A percentile compares a stretch with the other conserved stretches of the same genome.
Evolutionary conservation across 2,113 vertebrate species (phyloP).

Genomic region (Taurulus bubalis): DNA sequence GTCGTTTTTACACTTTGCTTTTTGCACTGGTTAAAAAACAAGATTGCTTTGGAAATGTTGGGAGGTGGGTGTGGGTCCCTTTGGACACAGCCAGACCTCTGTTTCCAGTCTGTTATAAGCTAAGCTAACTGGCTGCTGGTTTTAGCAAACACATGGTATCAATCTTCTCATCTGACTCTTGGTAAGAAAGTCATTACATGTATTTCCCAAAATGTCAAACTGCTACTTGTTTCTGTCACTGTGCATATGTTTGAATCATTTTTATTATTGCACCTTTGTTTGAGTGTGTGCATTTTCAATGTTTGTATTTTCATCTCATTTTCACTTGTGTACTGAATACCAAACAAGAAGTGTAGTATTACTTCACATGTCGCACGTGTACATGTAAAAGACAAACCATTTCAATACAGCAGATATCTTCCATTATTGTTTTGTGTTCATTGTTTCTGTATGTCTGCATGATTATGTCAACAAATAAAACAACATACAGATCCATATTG

Average conservation of each 20-base stretch:
- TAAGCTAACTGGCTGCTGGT: neutral
- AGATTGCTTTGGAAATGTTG: neutral
- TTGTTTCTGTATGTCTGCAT: constrained; percentile 21
- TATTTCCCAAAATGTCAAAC: neutral
- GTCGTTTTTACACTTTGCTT: neutral
- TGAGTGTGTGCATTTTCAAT: neutral
- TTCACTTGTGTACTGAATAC: neutral
- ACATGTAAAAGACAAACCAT: neutral
- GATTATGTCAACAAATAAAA: constrained; percentile 28
- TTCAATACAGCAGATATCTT: neutral
- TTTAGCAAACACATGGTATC: neutral
- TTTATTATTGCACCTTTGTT: neutral
- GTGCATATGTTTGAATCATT: neutral
- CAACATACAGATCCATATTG: constrained; percentile 39
- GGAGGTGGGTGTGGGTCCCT: neutral
- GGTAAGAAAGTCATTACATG: neutral
- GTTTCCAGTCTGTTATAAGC: neutral
- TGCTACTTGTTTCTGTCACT: neutral
- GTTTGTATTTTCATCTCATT: neutral
- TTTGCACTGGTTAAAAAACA: neutral
- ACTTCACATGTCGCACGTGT: neutral
- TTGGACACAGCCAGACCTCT: neutral
- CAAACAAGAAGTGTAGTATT: neutral
- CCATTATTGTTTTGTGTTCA: neutral
- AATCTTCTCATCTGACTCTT: neutral